A percentile compares a stretch with the other conserved stretches of the same genome.
Conservation (phyloP, 2,888 invertebrate species). For the Meloe dianella region DNA sequence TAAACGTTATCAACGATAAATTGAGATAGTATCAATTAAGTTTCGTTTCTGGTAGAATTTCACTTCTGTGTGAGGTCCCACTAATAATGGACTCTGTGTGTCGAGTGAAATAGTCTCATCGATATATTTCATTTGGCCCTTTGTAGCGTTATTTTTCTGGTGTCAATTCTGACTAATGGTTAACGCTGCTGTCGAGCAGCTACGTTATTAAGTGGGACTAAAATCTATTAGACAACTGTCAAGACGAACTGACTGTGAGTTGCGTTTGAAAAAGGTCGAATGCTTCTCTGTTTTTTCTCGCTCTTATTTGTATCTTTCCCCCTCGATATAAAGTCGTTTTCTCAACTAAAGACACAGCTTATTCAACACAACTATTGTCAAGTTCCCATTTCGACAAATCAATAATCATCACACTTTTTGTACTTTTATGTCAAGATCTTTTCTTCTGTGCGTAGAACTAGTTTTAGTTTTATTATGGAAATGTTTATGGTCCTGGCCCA, state of each 20-base stretch:
- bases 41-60: neutral
- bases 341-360: neutral
- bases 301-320: slow-evolving; percentile 14
- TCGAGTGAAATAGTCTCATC: slow-evolving; percentile 50
- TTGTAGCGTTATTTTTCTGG: slow-evolving; percentile 53
- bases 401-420: neutral
- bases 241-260: slow-evolving; percentile 27
- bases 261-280: slow-evolving; percentile 26
- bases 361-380: neutral
- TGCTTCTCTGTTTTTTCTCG: slow-evolving; percentile 14
- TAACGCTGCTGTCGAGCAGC: slow-evolving; percentile 48
- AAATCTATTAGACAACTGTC: slow-evolving; percentile 56
- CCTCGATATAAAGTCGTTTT: slow-evolving; percentile 6
- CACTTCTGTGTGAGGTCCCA: slow-evolving; percentile 38
- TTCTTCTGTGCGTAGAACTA: neutral
- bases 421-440: neutral
- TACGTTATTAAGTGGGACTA: slow-evolving; percentile 53
- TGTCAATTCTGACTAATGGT: slow-evolving; percentile 58
- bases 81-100: slow-evolving; percentile 41
- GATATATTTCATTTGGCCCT: slow-evolving; percentile 54
- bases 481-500: slow-evolving; percentile 5
- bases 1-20: slow-evolving; percentile 20
- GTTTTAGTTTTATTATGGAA: neutral
- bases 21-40: slow-evolving; percentile 23
- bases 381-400: neutral